Evolutionary conservation across 2,113 vertebrate genomes (phyloP), one percentile per base, ranked within the genome.

Genomic region (Castor canadensis): DNA sequence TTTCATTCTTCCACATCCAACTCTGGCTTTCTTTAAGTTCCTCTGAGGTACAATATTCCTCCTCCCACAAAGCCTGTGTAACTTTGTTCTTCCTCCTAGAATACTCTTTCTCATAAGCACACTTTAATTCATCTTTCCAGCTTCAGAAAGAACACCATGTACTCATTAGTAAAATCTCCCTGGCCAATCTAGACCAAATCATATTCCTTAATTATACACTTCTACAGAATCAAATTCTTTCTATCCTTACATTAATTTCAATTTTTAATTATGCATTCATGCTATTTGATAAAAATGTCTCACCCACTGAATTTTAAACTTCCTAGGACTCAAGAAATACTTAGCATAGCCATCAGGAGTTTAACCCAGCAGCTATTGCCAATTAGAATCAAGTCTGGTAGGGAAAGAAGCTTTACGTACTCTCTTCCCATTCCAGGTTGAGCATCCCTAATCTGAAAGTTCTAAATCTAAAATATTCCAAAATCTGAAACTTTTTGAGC

Each of bases 271-370:
- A 84, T 54, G 30, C 11, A 28, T 85, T 64, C 49, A 80, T 69
- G n/a, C 62, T 77, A 83, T 58, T 87, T 94, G 62, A 91, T 81
- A 75, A 76, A 94, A 89, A 52, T 62, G 10, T 83, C 19, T 87
- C 60, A 72, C 16, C 52, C n/a, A 45, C 1, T n/a, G 24, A 24
- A 77, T 71, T 88, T 10, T 76, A 69, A 94, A 84, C 19, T 84
- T 79, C 87, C 64, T 62, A 4, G 10, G 20, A 76, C 60, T 91
- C 19, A 88, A 94, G 64, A 89, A 89, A 81, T 43, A 66, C 24
- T 52, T 38, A 56, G 35, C 20, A 52, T 9, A 81, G 52, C 28
- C 45, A 52, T 76, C 28, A 87, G 4, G 19, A 92, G 93, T 95
- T 82, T 82, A 89, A 71, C 47, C 56, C 71, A 93, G 32, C 24